Evolutionary conservation across 2,888 invertebrate species (phyloP).

Genomic region (Labia minor): DNA sequence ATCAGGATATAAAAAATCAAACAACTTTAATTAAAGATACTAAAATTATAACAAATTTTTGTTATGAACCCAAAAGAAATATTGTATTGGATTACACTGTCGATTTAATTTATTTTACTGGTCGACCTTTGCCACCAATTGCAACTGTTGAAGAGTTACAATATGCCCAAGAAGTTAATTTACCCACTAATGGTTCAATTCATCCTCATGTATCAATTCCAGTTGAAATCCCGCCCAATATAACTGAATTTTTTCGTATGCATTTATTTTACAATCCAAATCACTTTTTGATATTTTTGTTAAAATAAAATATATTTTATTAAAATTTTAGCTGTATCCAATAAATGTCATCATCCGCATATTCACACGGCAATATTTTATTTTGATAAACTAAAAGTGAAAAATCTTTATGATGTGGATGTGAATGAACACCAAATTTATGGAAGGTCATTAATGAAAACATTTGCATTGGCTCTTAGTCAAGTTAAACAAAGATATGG

Average conservation of each 20-base stretch:
- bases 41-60: neutral
- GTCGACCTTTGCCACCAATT: neutral
- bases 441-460: slow-evolving; percentile 58
- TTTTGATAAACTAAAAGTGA: slow-evolving; percentile 51
- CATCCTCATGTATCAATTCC: neutral
- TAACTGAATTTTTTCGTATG: neutral
- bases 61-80: neutral
- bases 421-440: slow-evolving; percentile 56
- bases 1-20: neutral
- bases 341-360: slow-evolving; percentile 34
- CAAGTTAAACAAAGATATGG: slow-evolving; percentile 67
- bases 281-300: slow-evolving; percentile 28
- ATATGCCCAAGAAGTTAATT: neutral
- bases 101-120: neutral
- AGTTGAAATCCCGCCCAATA: neutral
- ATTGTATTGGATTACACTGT: neutral
- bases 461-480: slow-evolving; percentile 63
- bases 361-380: slow-evolving; percentile 72
- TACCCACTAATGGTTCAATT: neutral
- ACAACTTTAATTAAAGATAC: neutral
- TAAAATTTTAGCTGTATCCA: slow-evolving; percentile 25
- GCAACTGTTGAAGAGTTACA: neutral
- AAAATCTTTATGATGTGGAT: slow-evolving; percentile 55
- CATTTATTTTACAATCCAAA: neutral
- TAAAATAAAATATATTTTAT: too few species aligned